Evolutionary conservation across 2,797 vertebrate species (phyloP), one percentile per base, ranked within the genome.

Genomic region (Astyanax mexicanus): DNA sequence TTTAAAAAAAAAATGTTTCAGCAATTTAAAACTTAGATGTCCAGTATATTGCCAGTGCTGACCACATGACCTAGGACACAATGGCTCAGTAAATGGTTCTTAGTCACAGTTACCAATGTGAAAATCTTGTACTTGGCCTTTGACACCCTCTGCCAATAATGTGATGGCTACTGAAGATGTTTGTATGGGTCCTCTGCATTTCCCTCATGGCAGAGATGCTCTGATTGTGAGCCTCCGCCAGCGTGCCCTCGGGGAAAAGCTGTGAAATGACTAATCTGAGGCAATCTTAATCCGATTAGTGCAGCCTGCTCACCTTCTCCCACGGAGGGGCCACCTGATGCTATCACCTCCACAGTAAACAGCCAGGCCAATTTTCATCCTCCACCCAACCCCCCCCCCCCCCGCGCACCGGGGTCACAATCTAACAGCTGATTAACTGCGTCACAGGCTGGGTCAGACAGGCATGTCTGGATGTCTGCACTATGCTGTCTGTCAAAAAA

Each of bases 201-300:
- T 49, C 40, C 42, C 49, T 38, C 17, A 6, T 10, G 17, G 37
- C 47, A 29, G 32, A 49, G 67, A 58, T 80, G 64, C 64, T 75
- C 61, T 47, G 80, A 80, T 61, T 47, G 62, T 44, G 8, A 74
- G 21, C 11, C 67, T 72, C 61, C 44, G 27, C 52, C 66, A 44
- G 44, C 52, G 27, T 37, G 60, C 68, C 64, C 60, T 51, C 37
- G 21, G 78, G 78, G 52, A 29, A 27, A 38, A 54, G 45, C 69
- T 27, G 62, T 67, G 44, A 82, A 77, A 74, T 73, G 67, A 69
- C 69, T 75, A 83, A 84, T 79, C 73, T 65, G 72, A 69, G 72
- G 70, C 72, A 72, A 83, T 78, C 62, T 64, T 81, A 84, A 84
- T 81, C 79, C 64, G 79, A 84, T 84, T 81, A 75, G 74, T 19